Conservation (phyloP, 1,140 invertebrate species). For the Teleogryllus occipitalis region DNA sequence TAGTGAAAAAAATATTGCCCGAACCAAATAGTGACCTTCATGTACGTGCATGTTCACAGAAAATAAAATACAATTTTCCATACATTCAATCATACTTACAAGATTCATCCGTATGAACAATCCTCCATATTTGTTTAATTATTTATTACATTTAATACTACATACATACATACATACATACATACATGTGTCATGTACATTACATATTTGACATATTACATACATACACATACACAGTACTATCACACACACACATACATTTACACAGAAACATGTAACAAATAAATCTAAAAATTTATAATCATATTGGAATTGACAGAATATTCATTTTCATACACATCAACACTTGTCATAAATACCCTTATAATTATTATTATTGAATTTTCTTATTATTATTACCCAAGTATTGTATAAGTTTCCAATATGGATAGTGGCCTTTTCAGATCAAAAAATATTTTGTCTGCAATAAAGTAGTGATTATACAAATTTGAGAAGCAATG, state of each 20-base stretch:
- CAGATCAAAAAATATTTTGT: slow-evolving; percentile 2
- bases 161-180: not conserved
- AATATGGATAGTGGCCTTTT: slow-evolving; percentile 4
- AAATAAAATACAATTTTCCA: no score
- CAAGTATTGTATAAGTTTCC: not conserved
- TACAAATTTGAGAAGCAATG: not conserved
- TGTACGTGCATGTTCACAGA: no score
- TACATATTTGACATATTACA: not conserved
- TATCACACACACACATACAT: not conserved
- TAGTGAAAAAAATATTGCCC: no score
- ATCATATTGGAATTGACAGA: slow-evolving; percentile 1
- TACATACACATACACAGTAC: not conserved
- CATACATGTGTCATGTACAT: not conserved
- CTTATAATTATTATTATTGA: not conserved
- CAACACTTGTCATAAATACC: not conserved
- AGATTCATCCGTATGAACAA: no score
- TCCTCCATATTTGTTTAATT: no score
- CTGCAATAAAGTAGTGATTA: slow-evolving; percentile 1
- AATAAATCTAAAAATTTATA: not conserved
- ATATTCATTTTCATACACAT: not conserved
- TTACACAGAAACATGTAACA: no score
- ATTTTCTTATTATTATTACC: not conserved
- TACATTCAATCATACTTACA: no score
- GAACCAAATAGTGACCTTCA: no score
- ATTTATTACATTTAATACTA: not conserved